Conservation (phyloP, 1,140 invertebrate genomes). For the Wiebesia pumilae region DNA sequence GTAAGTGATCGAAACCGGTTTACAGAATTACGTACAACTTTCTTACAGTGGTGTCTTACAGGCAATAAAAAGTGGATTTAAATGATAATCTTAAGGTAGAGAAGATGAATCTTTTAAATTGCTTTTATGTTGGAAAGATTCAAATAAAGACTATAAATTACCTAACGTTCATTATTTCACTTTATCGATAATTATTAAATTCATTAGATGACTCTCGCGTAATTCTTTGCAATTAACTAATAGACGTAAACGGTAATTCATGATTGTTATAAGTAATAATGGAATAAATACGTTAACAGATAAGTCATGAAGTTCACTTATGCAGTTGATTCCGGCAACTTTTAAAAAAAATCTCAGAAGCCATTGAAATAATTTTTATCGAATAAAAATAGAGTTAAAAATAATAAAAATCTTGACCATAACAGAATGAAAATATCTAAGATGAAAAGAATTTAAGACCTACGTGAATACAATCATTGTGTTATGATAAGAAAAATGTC, state of each 20-base stretch:
- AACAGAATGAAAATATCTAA: no score
- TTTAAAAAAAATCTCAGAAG: no score
- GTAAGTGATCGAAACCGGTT: constrained; percentile 43
- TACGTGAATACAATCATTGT: neutral
- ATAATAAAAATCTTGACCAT: neutral
- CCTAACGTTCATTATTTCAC: neutral
- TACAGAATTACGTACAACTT: constrained; percentile 37
- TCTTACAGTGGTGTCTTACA: constrained; percentile 34
- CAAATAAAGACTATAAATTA: constrained; percentile 33
- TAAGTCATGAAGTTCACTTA: constrained; percentile 14
- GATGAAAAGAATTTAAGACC: neutral
- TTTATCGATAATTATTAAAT: constrained; percentile 1
- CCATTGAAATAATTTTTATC: constrained; percentile 6
- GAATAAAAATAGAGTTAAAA: neutral
- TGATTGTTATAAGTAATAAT: constrained; percentile 16
- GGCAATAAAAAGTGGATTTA: constrained; percentile 21
- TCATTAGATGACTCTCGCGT: constrained; percentile 1
- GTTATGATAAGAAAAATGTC: neutral
- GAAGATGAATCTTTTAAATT: constrained; percentile 25
- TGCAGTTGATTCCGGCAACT: neutral
- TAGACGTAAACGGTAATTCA: neutral
- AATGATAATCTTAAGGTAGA: constrained; percentile 18
- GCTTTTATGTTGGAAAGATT: constrained; percentile 11
- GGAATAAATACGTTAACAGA: neutral
- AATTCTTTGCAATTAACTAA: constrained; percentile 8